Evolutionary conservation across 1,140 invertebrate genomes (phyloP), one percentile per base, ranked within the genome.

Genomic region (Ptiloglossa arizonensis): DNA sequence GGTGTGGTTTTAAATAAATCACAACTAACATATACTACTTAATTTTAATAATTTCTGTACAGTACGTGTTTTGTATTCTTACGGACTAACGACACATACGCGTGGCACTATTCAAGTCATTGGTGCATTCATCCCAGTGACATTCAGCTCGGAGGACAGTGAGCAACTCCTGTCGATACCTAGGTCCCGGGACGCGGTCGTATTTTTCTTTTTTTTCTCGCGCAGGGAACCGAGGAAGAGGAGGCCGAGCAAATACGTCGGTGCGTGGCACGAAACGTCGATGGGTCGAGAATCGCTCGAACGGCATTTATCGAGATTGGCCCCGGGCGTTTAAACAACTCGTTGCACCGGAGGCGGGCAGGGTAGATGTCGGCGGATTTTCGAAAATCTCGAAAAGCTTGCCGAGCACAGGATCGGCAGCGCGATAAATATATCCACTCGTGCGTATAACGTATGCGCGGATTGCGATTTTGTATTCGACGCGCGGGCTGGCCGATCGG

Each of bases 251-350:
- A 54, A 52, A 5, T 27, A n/a, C 54, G 29, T n/a, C 48, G 32
- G 1, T 29, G 27, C 38, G 6, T 52, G 22, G 76, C 56, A 52
- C 41, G 24, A 54, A n/a, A 38, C 60, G 72, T 81, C 78, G 78
- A 80, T 71, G 63, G 77, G 71, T 85, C 73, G 83, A 78, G 79
- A 81, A 84, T 84, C 79, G 82, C 70, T 85, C 59, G 68, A 81
- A 80, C 79, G 63, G 60, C 79, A 74, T 85, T 85, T 85, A 85
- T 85, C 83, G 82, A 81, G 82, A 85, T 84, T 85, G 83, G 60
- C 83, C 79, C 29, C 29, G 82, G 48, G 79, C 69, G 69, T 84
- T 84, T 78, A 79, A 81, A 85, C 83, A 81, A 78, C 73, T 69
- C 79, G 75, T 32, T 38, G 67, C 57, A 59, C 44, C 60, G 69